These are phyloP conservation scores for Oppia nitens DNA, from an alignment of 1,140 invertebrate species.

Conservation along the genomic window DNA sequence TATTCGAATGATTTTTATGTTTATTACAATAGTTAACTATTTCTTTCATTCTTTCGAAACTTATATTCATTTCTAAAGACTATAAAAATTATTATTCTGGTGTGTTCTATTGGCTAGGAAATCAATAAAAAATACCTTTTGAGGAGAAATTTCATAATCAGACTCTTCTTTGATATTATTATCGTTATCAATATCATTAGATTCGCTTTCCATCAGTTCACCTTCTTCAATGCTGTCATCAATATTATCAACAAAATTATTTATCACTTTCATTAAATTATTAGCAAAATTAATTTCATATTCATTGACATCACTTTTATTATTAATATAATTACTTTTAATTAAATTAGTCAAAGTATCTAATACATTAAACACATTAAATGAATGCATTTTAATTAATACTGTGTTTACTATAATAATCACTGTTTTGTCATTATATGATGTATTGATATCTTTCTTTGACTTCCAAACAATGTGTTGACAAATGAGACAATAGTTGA, in stretches of 20 bases:
- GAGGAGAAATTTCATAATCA: background rate
- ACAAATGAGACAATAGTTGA: no score
- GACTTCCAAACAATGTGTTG: no score
- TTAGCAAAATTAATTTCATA: background rate
- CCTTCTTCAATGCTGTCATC: background rate
- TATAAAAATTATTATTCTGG: background rate
- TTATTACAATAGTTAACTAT: background rate
- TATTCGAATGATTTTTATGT: background rate
- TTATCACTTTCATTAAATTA: background rate
- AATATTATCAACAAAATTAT: background rate
- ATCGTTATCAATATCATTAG: background rate
- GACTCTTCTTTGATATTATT: background rate
- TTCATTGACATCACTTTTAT: background rate
- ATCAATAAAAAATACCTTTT: background rate
- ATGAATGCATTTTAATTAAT: background rate
- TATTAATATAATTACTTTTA: background rate
- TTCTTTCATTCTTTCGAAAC: background rate
- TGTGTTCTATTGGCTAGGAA: background rate
- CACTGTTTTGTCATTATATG: no score
- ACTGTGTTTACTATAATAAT: no score
- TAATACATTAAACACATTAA: background rate
- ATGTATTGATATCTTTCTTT: no score
- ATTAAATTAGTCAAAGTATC: background rate
- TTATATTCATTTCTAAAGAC: no score
- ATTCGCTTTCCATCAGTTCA: background rate